Evolutionary conservation across 2,113 vertebrate species (phyloP).

Genomic region (Psammodynastes pulverulentus): DNA sequence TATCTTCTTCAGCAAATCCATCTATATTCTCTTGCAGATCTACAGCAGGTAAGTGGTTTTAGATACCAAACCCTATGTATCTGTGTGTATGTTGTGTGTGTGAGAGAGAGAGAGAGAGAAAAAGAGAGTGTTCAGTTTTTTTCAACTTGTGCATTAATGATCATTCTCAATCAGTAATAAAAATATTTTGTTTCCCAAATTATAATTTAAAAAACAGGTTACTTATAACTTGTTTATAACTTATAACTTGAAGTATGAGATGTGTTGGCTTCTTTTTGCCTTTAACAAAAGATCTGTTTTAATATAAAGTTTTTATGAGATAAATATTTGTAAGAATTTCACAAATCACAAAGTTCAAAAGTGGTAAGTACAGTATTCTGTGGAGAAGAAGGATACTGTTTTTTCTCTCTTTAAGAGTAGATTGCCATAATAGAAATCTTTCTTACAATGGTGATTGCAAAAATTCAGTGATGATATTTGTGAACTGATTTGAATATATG

Average conservation of each 20-base stretch:
- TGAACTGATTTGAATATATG: not conserved
- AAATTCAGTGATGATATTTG: not conserved
- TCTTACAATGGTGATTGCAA: not conserved
- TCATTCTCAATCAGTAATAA: not conserved
- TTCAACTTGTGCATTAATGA: not conserved
- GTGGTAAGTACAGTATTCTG: not conserved
- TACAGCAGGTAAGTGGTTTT: slow-evolving; percentile 86
- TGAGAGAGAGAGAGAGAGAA: not conserved
- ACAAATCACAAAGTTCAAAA: no score
- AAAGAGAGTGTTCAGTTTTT: not conserved
- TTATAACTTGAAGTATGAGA: not conserved
- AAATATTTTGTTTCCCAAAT: not conserved
- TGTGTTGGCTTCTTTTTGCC: not conserved
- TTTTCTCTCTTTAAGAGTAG: not conserved
- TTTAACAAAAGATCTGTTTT: not conserved
- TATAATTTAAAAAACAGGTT: not conserved
- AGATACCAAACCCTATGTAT: not conserved
- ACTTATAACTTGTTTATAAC: not conserved
- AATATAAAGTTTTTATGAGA: not conserved
- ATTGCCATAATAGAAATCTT: not conserved
- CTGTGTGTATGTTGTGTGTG: not conserved
- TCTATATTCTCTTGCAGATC: slow-evolving; percentile 91
- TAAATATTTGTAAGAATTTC: not conserved
- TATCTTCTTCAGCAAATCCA: slow-evolving; percentile 97
- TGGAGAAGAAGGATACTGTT: not conserved